Conservation (phyloP, 2,888 invertebrate species). For the Gari tellinella region DNA sequence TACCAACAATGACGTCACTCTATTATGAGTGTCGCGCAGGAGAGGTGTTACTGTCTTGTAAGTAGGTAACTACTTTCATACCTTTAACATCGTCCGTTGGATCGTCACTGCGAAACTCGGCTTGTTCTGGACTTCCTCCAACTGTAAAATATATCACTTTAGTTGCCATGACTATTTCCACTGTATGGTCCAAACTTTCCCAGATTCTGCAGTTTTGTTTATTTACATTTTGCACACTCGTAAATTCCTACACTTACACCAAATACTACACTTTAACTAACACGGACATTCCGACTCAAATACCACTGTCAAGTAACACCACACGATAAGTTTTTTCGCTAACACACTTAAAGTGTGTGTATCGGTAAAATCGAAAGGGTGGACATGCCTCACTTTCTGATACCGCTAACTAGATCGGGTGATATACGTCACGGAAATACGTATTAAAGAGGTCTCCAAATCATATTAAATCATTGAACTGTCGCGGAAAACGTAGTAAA, state of each 20-base stretch:
- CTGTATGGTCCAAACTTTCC: neutral
- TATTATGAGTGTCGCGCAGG: too few species aligned
- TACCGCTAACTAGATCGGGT: too few species aligned
- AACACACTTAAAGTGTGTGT: conserved; percentile 28
- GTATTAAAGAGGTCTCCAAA: too few species aligned
- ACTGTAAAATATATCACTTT: conserved; percentile 82
- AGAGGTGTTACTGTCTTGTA: too few species aligned
- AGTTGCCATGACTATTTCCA: conserved; percentile 74
- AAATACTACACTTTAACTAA: conserved; percentile 1
- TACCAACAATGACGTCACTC: too few species aligned
- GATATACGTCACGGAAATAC: too few species aligned
- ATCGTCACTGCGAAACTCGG: conserved; percentile 81
- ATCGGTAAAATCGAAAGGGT: conserved; percentile 45
- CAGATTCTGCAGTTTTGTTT: neutral
- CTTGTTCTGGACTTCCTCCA: conserved; percentile 78
- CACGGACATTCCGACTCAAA: conserved; percentile 4
- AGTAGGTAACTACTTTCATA: too few species aligned
- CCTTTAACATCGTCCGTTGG: conserved; percentile 80
- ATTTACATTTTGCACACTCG: conserved; percentile 1
- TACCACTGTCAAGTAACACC: conserved; percentile 16
- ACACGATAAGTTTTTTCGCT: neutral
- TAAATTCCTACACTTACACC: conserved; percentile 1
- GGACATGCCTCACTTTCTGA: conserved; percentile 26
- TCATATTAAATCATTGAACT: too few species aligned
- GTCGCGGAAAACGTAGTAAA: too few species aligned